phyloP scores from a whole-genome alignment of 2,797 vertebrate species.

The Gymnocypris eckloni region DNA sequence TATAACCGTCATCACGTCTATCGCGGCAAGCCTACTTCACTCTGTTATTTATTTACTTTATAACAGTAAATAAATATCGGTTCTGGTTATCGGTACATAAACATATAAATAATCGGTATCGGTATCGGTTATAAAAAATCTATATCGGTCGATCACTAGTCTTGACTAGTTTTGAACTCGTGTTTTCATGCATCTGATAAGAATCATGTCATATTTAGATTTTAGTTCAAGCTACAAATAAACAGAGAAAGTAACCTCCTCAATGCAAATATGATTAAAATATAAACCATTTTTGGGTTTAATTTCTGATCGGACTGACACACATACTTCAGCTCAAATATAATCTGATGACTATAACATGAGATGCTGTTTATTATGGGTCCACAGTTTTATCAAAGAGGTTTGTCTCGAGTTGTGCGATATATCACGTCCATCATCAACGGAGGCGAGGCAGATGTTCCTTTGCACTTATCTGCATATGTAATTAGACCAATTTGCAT shows the following conservation, averaged over 20 bases:
- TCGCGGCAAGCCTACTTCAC: no score
- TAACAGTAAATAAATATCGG: no score
- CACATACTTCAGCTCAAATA: not conserved
- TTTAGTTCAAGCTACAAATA: not conserved
- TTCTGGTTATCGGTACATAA: no score
- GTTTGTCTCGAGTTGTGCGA: constrained; percentile 53
- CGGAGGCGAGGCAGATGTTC: constrained; percentile 79
- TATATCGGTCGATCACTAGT: no score
- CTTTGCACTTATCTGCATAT: constrained; percentile 81
- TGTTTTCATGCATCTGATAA: not conserved
- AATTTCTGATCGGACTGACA: not conserved
- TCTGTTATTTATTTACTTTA: no score
- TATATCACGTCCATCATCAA: constrained; percentile 61
- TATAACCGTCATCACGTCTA: no score
- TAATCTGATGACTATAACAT: not conserved
- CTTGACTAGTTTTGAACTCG: no score
- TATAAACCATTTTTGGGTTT: not conserved
- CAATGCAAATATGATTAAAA: not conserved
- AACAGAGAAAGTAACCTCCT: no score
- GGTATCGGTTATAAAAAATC: no score
- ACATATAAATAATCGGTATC: no score
- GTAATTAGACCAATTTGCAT: constrained; percentile 83
- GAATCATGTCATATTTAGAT: not conserved
- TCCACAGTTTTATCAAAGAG: not conserved
- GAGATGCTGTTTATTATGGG: not conserved